Base-by-base conservation (phyloP, 2,113 vertebrate genomes). In the Menura novaehollandiae region DNA sequence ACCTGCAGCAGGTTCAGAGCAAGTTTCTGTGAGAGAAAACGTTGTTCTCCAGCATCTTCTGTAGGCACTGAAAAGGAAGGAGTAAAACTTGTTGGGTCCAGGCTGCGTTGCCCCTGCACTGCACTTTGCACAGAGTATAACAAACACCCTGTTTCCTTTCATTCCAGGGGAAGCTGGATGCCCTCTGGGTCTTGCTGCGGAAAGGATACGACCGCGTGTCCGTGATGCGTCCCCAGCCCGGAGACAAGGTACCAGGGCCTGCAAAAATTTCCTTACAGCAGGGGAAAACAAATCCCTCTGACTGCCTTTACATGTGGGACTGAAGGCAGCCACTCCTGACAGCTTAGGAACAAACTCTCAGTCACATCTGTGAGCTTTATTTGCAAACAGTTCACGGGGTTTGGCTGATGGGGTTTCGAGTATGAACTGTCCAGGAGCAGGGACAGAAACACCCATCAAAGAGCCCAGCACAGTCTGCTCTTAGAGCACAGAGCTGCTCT, bases 121-220 rank as follows among this genome's bases (percentile, higher is more conserved):
- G 46, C 28, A 0, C 23, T 26, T 15, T 10, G 27, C 62, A 13
- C 55, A 3, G 43, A 8, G 59, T 19, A 1, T 47, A 2, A 12
- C 77, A 5, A 44, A 46, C 43, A 1, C 15, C 13, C 7, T 28
- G 2, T 93, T 64, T 97, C 24, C 92, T 96, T 91, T 46, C 59
- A 24, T 97, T 97, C 16, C 95, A 99, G 99, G 99, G 99, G 67
- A 99, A 99, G 95, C 92, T 99, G 89, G 99, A 99, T 68, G 99
- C 99, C 56, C 96, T 99, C 89, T 99, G 99, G 99, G 98, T 99
- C 15, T 97, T 99, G 62, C 96, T 99, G 94, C 97, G 98, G 95
- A 99, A 98, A 96, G 99, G 99, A 44, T 99, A 99, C 7, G 98
- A 99, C 95, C 99, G 99, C 3, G 99, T 99, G 39, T 99, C 99